Conservation (phyloP, 2,888 invertebrate genomes). For the Agriotes lineatus region DNA sequence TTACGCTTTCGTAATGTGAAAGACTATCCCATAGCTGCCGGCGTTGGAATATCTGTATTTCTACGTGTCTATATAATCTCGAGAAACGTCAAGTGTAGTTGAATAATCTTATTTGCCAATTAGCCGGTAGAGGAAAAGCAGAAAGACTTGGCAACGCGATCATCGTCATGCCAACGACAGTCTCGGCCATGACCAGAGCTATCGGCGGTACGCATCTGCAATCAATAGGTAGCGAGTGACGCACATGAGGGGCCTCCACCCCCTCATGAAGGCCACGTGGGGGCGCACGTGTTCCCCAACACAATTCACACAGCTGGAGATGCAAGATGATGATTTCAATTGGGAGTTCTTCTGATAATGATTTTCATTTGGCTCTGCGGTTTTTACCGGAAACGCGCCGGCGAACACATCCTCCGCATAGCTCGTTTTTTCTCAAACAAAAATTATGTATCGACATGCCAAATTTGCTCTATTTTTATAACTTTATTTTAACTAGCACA, state of each 20-base stretch:
- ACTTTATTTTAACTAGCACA: too few species aligned
- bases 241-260: slow-evolving; percentile 61
- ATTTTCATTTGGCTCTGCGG: slow-evolving; percentile 27
- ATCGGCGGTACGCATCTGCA: slow-evolving; percentile 58
- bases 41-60: neutral
- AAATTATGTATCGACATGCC: neutral
- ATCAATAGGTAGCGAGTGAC: slow-evolving; percentile 63
- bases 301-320: slow-evolving; percentile 41
- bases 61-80: slow-evolving; percentile 12
- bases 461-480: neutral
- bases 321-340: slow-evolving; percentile 34
- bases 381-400: slow-evolving; percentile 33
- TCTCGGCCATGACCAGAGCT: slow-evolving; percentile 59
- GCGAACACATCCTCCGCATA: slow-evolving; percentile 31
- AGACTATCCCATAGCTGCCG: neutral
- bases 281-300: slow-evolving; percentile 59
- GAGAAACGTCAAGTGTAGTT: slow-evolving; percentile 25
- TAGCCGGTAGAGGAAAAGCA: slow-evolving; percentile 50
- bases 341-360: slow-evolving; percentile 14
- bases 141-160: slow-evolving; percentile 54
- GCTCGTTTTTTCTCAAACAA: neutral
- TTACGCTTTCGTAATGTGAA: too few species aligned
- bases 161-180: slow-evolving; percentile 59
- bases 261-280: slow-evolving; percentile 62
- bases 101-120: slow-evolving; percentile 39